phyloP scores from a whole-genome alignment of 35 echinoderm and acorn worm species.

The Apostichopus japonicus region DNA sequence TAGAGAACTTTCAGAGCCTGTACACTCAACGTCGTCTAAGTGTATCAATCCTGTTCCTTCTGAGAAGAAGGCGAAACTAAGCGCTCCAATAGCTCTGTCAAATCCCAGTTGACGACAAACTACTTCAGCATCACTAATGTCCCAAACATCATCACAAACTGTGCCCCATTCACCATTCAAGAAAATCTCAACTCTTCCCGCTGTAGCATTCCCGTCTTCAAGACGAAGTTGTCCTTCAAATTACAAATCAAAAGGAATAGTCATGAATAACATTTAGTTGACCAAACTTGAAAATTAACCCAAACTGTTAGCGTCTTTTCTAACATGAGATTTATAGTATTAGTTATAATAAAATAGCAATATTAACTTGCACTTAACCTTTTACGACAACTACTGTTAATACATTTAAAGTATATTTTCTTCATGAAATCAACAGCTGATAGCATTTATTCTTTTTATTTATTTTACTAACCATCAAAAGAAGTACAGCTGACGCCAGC shows the following conservation, averaged over 20 bases:
- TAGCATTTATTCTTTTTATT: no score
- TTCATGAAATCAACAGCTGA: no score
- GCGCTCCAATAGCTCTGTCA: neutral
- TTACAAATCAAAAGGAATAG: no score
- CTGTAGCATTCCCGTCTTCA: neutral
- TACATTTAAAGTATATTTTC: no score
- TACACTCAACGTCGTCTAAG: constrained; percentile 31
- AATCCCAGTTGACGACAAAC: neutral
- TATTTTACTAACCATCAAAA: neutral
- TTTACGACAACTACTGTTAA: no score
- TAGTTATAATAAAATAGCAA: no score
- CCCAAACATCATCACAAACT: constrained; percentile 51
- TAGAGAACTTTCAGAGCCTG: constrained; percentile 22
- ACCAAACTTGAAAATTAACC: neutral
- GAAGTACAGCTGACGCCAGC: constrained; percentile 32
- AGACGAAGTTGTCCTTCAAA: neutral
- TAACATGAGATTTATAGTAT: no score
- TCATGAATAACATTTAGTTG: no score
- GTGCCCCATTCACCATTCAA: constrained; percentile 25
- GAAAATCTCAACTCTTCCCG: constrained; percentile 34
- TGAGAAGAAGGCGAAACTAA: neutral
- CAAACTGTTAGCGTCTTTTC: no score
- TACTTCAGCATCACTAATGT: constrained; percentile 19
- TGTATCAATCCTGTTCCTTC: constrained; percentile 45
- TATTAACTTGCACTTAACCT: no score